Conservation (phyloP, 2,888 invertebrate genomes). For the Phortica magna region DNA sequence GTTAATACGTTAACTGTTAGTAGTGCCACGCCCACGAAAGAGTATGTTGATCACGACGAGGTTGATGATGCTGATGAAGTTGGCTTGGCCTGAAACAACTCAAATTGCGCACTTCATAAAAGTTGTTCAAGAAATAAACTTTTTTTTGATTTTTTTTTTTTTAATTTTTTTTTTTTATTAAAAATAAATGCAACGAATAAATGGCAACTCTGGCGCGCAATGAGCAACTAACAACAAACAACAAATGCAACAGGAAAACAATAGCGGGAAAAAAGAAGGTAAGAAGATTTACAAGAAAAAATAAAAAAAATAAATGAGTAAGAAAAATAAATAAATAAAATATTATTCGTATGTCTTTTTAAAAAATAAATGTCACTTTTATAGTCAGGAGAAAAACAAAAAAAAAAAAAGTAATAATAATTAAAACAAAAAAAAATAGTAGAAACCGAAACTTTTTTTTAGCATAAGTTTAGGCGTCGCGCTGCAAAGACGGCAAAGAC, state of each 20-base stretch:
- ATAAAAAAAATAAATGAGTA: background rate
- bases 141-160: constrained; percentile 13
- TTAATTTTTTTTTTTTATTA: constrained; percentile 24
- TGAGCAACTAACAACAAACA: constrained; percentile 4
- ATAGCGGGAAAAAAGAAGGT: background rate
- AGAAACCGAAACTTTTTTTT: background rate
- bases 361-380: constrained; percentile 33
- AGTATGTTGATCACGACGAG: background rate
- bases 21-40: background rate
- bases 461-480: constrained; percentile 23
- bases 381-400: constrained; percentile 3
- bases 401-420: background rate
- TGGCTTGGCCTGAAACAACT: background rate
- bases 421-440: constrained; percentile 9
- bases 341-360: constrained; percentile 25
- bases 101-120: background rate
- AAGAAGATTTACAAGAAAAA: constrained; percentile 10
- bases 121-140: constrained; percentile 9
- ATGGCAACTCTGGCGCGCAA: constrained; percentile 18
- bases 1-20: constrained; percentile 60
- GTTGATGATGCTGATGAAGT: background rate
- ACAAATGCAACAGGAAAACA: constrained; percentile 38
- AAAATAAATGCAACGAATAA: constrained; percentile 5
- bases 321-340: constrained; percentile 6
- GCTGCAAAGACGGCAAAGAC: background rate